phyloP scores from a whole-genome alignment of 1,140 invertebrate species.

The Oncopodura yosiiana region DNA sequence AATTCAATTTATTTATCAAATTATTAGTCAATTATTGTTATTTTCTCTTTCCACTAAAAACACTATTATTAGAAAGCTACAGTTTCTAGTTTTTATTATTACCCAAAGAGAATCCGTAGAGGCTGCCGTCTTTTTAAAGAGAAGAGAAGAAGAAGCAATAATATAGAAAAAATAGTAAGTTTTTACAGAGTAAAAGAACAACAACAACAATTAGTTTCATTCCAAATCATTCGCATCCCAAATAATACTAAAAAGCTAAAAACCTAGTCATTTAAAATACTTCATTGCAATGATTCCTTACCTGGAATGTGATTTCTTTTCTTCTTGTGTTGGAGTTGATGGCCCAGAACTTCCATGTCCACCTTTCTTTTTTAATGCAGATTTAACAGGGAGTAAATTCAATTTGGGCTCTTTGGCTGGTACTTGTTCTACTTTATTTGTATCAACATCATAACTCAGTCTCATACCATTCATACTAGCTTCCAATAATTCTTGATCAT shows the following conservation, averaged over 20 bases:
- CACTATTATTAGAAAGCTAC: background rate
- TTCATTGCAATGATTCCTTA: slow-evolving; percentile 39
- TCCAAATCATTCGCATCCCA: background rate
- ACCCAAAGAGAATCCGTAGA: slow-evolving; percentile 28
- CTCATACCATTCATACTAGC: slow-evolving; percentile 28
- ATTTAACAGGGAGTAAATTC: slow-evolving; percentile 79
- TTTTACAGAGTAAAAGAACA: slow-evolving; percentile 10
- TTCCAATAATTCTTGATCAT: slow-evolving; percentile 43
- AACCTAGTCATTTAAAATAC: background rate
- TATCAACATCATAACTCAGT: slow-evolving; percentile 46
- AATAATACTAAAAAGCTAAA: background rate
- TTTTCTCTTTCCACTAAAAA: background rate
- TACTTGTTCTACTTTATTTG: slow-evolving; percentile 72
- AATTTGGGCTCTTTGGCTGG: slow-evolving; percentile 68
- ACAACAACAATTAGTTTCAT: no score
- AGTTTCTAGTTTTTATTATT: slow-evolving; percentile 1
- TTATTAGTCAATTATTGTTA: no score
- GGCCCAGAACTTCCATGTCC: slow-evolving; percentile 36
- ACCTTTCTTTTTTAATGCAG: slow-evolving; percentile 74
- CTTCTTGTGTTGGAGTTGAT: slow-evolving; percentile 67
- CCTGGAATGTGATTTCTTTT: slow-evolving; percentile 52
- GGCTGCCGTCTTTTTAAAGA: slow-evolving; percentile 21
- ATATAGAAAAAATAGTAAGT: slow-evolving; percentile 1
- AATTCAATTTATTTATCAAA: no score
- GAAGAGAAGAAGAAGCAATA: background rate